These are phyloP conservation scores for Busseola fusca DNA, from an alignment of 2,888 invertebrate genomes.

Conservation along the genomic window DNA sequence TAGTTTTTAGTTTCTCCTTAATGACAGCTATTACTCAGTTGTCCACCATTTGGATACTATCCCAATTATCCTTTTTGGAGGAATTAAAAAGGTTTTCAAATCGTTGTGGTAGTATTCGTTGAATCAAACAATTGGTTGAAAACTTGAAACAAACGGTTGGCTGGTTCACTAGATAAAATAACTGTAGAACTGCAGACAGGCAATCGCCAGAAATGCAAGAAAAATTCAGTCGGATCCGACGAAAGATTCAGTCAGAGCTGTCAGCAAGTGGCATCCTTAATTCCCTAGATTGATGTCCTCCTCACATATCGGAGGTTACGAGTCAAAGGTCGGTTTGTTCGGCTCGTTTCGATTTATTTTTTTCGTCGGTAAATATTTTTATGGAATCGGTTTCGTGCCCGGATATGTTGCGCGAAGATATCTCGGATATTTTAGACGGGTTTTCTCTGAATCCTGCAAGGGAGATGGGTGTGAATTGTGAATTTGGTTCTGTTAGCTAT, in stretches of 20 bases:
- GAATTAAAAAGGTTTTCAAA: not conserved
- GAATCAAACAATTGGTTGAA: slow-evolving; percentile 1
- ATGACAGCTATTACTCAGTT: not conserved
- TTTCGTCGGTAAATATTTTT: slow-evolving; percentile 50
- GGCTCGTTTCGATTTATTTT: slow-evolving; percentile 42
- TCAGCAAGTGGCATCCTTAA: slow-evolving; percentile 32
- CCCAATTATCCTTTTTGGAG: not conserved
- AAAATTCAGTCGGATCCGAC: not conserved
- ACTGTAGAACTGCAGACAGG: not conserved
- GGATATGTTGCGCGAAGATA: slow-evolving; percentile 8
- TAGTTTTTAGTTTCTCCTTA: not conserved
- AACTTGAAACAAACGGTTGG: too few species aligned
- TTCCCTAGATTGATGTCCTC: slow-evolving; percentile 39
- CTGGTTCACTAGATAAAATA: not conserved
- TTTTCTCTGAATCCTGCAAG: slow-evolving; percentile 10
- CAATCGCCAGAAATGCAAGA: not conserved
- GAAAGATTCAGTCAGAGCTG: slow-evolving; percentile 12
- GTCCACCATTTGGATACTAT: not conserved
- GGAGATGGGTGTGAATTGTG: slow-evolving; percentile 10
- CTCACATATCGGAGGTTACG: slow-evolving; percentile 32
- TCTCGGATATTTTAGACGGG: slow-evolving; percentile 7
- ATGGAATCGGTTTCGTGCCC: slow-evolving; percentile 42
- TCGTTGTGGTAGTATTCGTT: not conserved
- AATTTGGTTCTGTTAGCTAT: slow-evolving; percentile 7
- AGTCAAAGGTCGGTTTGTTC: slow-evolving; percentile 32